Evolutionary conservation across 2,113 vertebrate species (phyloP), one percentile per base, ranked within the genome.

Genomic region (Siphamia tubifer): DNA sequence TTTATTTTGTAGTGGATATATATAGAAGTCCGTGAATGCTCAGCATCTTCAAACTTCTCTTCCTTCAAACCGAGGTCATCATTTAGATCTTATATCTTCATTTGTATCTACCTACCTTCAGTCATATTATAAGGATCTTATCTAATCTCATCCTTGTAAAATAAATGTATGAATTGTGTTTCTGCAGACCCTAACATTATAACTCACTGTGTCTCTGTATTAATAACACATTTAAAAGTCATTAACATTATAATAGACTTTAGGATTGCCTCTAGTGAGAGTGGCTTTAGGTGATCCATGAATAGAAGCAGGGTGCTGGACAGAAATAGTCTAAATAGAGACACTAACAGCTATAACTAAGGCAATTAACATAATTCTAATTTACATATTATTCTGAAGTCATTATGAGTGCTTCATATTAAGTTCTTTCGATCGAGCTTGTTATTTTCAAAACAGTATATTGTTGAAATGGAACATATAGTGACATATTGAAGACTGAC

Each of bases 241-340:
- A 38, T 62, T 49, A 68, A 3, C 56, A 7, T 5, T 13, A 28
- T 60, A 63, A 70, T 20, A 63, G 68, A 68, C 49, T 43, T 66
- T 19, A 25, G 57, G 58, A 42, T 78, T 66, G 47, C 64, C 43
- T 38, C 54, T 17, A 39, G 17, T 64, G 6, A 39, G 55, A 67
- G 38, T 55, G 55, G 60, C 30, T 74, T 82, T 60, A 66, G 17
- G 8, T 23, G 27, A 47, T 68, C 64, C 79, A 64, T 45, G 25
- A 62, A 56, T 68, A 77, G 73, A 56, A 43, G 24, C 60, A 11
- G 12, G 21, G 40, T 11, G 5, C 6, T 49, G 47, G 49, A 57
- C 57, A 62, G 72, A 39, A 66, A 71, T 68, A 20, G 68, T 54
- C 11, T 21, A 13, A n/a, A n/a, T n/a, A n/a, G n/a, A n/a, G 38